These are phyloP conservation scores for Heterohyrax brucei DNA, from an alignment of 2,797 vertebrate species.

Conservation along the genomic window DNA sequence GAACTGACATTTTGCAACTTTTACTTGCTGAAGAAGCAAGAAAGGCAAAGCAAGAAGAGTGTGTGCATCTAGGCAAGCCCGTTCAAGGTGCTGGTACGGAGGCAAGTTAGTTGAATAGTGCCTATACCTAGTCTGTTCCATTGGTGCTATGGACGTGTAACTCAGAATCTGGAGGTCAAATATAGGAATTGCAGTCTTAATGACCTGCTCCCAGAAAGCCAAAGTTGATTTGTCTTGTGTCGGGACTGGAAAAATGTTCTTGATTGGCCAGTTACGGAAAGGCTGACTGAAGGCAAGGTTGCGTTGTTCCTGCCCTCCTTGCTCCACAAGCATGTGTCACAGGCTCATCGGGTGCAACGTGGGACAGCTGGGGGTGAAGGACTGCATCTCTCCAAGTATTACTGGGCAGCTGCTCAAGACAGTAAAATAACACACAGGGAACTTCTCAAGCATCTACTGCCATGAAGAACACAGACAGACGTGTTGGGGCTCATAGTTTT, in stretches of 20 bases:
- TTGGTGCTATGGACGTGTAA: not conserved
- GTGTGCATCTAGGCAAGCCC: not conserved
- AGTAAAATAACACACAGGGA: conserved; percentile 49
- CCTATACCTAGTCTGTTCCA: not conserved
- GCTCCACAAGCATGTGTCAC: conserved; percentile 83
- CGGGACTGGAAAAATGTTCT: conserved; percentile 74
- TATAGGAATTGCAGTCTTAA: conserved; percentile 22
- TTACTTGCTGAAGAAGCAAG: conserved; percentile 10
- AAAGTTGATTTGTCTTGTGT: conserved; percentile 69
- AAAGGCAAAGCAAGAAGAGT: not conserved
- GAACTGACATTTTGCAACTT: not conserved
- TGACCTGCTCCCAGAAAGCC: conserved; percentile 61
- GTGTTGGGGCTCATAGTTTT: not conserved
- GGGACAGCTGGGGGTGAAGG: not conserved
- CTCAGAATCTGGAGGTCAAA: conserved; percentile 4
- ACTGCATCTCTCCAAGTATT: not conserved
- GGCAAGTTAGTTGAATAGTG: too few relatives aligned
- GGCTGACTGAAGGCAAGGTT: conserved; percentile 78
- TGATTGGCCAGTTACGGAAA: conserved; percentile 77
- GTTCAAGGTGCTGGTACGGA: not conserved
- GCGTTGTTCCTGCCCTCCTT: conserved; percentile 76
- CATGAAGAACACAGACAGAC: not conserved
- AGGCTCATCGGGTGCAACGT: conserved; percentile 69
- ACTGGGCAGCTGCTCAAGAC: conserved; percentile 52
- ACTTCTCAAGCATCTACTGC: not conserved